These are phyloP conservation scores for Cheilosia grossa DNA, from an alignment of 2,888 invertebrate genomes.

Conservation along the genomic window DNA sequence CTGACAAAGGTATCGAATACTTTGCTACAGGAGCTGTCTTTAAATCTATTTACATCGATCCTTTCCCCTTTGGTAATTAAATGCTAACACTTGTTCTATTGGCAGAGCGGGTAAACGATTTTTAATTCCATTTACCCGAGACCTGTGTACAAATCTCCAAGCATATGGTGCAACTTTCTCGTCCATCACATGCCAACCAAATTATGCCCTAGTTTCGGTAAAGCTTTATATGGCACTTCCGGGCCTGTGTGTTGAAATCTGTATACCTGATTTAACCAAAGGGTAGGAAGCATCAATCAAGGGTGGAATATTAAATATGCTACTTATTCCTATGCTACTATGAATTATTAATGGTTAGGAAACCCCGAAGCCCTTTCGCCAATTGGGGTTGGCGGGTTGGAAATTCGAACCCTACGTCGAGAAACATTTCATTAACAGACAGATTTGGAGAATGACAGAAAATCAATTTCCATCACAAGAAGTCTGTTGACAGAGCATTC, in stretches of 20 bases:
- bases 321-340: conserved; percentile 21
- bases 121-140: background rate
- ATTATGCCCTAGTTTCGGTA: background rate
- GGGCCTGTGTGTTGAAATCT: background rate
- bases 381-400: conserved; percentile 47
- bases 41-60: no score
- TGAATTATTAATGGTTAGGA: conserved; percentile 55
- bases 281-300: conserved; percentile 46
- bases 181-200: conserved; percentile 22
- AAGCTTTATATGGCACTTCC: conserved; percentile 20
- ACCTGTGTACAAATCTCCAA: background rate
- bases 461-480: conserved; percentile 30
- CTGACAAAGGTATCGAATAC: no score
- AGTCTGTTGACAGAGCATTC: background rate
- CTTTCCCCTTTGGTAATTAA: no score
- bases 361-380: conserved; percentile 18
- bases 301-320: conserved; percentile 55
- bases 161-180: conserved; percentile 14
- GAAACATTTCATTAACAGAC: conserved; percentile 28
- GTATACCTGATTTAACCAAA: background rate
- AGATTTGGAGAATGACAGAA: conserved; percentile 23
- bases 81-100: no score
- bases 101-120: background rate
- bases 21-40: no score
- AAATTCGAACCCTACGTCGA: conserved; percentile 5